phyloP scores from a whole-genome alignment of 2,888 invertebrate genomes.

The Hydraecia micacea region DNA sequence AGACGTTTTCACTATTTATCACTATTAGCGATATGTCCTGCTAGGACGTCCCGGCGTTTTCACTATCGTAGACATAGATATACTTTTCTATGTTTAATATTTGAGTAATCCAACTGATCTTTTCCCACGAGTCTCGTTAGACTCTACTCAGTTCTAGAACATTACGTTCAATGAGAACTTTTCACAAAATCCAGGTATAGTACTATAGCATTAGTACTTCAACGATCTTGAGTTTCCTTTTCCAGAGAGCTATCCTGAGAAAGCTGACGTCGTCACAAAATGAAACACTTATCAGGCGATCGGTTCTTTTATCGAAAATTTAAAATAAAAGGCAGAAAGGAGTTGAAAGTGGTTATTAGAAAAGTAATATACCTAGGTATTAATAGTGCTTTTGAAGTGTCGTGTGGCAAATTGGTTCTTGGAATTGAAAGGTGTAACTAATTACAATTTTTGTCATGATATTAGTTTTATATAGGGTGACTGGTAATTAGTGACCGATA shows the following conservation, averaged over 20 bases:
- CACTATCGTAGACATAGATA: not conserved
- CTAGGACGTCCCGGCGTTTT: not conserved
- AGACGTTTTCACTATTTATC: too few species aligned
- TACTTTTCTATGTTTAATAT: not conserved
- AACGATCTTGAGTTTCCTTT: slow-evolving; percentile 29
- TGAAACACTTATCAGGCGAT: slow-evolving; percentile 40
- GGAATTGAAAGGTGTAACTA: not conserved
- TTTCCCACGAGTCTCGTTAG: slow-evolving; percentile 16
- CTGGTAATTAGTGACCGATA: too few species aligned
- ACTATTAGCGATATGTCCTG: too few species aligned
- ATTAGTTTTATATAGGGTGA: too few species aligned
- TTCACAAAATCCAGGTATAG: slow-evolving; percentile 37
- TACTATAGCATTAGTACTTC: slow-evolving; percentile 36
- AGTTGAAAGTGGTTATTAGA: slow-evolving; percentile 1
- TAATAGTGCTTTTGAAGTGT: not conserved
- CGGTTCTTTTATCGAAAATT: slow-evolving; percentile 45
- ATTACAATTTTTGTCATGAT: too few species aligned
- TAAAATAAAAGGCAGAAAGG: slow-evolving; percentile 36
- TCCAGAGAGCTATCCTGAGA: slow-evolving; percentile 40
- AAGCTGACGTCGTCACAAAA: slow-evolving; percentile 35
- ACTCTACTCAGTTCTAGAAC: slow-evolving; percentile 20
- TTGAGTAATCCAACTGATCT: not conserved
- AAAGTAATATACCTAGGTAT: slow-evolving; percentile 7
- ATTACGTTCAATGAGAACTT: slow-evolving; percentile 30
- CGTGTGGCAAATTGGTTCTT: not conserved